phyloP scores from a whole-genome alignment of 1,140 invertebrate species.

The Notospermus geniculatus region DNA sequence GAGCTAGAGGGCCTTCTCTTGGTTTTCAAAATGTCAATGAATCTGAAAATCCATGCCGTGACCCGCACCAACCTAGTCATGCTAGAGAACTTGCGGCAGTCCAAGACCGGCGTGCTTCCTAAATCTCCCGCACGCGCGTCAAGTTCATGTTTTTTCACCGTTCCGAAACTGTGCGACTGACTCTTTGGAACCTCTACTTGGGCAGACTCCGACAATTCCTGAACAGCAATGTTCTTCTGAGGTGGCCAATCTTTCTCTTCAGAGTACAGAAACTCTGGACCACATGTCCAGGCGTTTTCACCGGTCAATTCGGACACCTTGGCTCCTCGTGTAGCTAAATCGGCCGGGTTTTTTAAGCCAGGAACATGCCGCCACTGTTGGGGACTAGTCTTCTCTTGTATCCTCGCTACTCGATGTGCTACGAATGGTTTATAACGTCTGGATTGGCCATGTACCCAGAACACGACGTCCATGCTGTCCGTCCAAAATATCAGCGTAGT shows the following conservation, averaged over 20 bases:
- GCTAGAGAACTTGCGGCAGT: not conserved
- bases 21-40: not conserved
- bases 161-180: not conserved
- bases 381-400: constrained; percentile 1
- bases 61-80: not conserved
- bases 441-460: not conserved
- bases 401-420: not conserved
- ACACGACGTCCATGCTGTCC: constrained; percentile 5
- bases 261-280: not conserved
- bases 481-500: constrained; percentile 2
- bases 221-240: not conserved
- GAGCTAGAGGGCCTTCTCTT: not conserved
- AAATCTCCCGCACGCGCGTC: no score
- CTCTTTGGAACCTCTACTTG: not conserved
- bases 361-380: constrained; percentile 3
- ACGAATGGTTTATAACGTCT: constrained; percentile 3
- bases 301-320: not conserved
- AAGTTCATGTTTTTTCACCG: not conserved
- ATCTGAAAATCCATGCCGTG: not conserved
- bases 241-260: constrained; percentile 1
- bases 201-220: not conserved
- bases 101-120: not conserved
- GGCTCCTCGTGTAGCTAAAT: not conserved
- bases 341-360: not conserved
- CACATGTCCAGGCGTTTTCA: not conserved